Percentiles rank a stretch among this genome's conserved stretches.
Conservation (phyloP, 2,797 vertebrate species). For the Parambassis ranga region DNA sequence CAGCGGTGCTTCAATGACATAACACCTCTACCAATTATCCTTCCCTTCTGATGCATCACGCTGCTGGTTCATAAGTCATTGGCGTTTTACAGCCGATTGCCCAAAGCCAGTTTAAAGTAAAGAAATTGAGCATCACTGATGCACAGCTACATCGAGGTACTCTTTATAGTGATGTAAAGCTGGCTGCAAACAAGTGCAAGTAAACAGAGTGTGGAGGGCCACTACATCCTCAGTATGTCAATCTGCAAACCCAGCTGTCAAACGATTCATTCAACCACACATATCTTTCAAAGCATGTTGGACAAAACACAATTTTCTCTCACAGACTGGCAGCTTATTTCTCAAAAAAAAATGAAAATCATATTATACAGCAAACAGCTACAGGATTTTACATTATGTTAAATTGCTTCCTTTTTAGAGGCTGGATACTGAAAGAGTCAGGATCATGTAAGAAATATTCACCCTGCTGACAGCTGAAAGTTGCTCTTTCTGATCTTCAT, state of each 20-base stretch:
- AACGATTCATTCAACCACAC: too few species aligned
- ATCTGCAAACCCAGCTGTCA: too few species aligned
- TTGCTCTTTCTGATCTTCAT: background rate
- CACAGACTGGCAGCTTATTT: too few species aligned
- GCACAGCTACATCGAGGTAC: background rate
- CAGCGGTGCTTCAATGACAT: slow-evolving; percentile 6
- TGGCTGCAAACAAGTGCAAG: background rate
- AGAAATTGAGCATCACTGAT: background rate
- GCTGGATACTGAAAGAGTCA: too few species aligned
- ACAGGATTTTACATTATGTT: too few species aligned
- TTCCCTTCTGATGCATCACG: background rate
- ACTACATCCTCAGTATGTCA: background rate
- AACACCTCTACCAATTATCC: slow-evolving; percentile 13
- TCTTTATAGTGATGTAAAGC: background rate
- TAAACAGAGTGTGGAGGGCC: background rate
- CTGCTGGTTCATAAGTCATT: slow-evolving; percentile 1
- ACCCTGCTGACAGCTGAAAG: background rate
- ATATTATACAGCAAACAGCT: too few species aligned
- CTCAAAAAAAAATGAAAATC: too few species aligned
- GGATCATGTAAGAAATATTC: background rate
- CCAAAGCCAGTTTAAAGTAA: background rate
- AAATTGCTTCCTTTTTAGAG: too few species aligned
- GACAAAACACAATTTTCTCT: too few species aligned
- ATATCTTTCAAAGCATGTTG: too few species aligned
- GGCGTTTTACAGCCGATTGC: background rate